Base-by-base conservation (phyloP, 2,888 invertebrate genomes). In the Dasysyrphus albostriatus region DNA sequence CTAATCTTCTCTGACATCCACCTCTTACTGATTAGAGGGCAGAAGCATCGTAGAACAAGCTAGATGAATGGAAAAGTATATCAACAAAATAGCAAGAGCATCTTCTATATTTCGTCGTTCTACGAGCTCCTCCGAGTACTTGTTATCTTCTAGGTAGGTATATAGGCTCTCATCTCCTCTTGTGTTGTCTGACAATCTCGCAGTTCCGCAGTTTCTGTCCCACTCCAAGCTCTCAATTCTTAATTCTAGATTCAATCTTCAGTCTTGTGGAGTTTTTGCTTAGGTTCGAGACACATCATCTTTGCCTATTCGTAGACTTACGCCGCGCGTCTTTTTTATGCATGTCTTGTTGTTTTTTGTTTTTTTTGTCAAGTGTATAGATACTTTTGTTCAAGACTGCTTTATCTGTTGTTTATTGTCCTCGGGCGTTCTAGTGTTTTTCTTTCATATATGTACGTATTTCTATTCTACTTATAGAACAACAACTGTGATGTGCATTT, bases 401-500 rank as follows among this genome's bases (percentile, higher is more conserved):
- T 73, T 81, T 83, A 76, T 70, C 78, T 63, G 70, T 82, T 73
- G 39, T 88, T 80, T 82, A 70, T 75, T 76, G 65, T 87, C 78
- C 69, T 75, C 88, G 73, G 77, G 85, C 81, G 85, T 70, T 79
- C 32, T 63, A 63, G 69, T 58, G 61, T 67, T 67, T 69, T 76
- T 49, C 63, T 69, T 47, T 75, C 47, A 47, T 59, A 19, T 56
- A 47, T 59, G 12, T 56, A 44, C 10, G 7, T 54, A 29, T 54
- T 74, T 81, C 81, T 78, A 81, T 85, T 85, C 81, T 85, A 81
- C 85, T 85, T 89, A 56, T 88, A 90, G 89, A 89, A 89, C 84
- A 89, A 90, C 85, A 89, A 90, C 85, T 90, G 90, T 70, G 94
- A 94, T 89, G 94, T 96, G 90, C 97, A 97, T 93, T 94, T 98